Evolutionary conservation across 2,888 invertebrate genomes (phyloP), one percentile per base, ranked within the genome.

Genomic region (Stenodema calcarata): DNA sequence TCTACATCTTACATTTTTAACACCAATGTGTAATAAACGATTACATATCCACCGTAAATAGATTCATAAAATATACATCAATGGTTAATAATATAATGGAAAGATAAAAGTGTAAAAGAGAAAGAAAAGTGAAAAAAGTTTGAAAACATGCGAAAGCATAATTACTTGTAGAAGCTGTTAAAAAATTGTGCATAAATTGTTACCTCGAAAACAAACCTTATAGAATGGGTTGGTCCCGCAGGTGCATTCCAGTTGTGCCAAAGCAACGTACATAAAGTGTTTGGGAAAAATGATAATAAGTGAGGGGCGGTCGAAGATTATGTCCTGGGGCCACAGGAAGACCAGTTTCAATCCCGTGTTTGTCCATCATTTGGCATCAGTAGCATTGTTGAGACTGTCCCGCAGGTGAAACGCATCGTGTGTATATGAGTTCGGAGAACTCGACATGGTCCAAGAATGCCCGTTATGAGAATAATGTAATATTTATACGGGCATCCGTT

Each of bases 221-320:
- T 70, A 76, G 86, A 73, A 81, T 79, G 84, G 88, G 88, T 82
- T 86, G 91, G 91, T 91, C 91, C 91, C 91, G 91, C 91, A 91
- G 91, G 91, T 91, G 94, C 94, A 93, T 94, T 93, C 93, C 93
- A 93, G 93, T 93, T 93, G 93, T 93, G 93, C 93, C 93, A 93
- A 92, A 92, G 92, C 91, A 92, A 92, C 91, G 91, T 90, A 91
- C 90, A 91, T 87, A 88, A 86, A 89, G 81, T 87, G 88, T 76
- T 54, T 88, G 87, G 87, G 84, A 86, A 80, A 87, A 86, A 87
- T 76, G 81, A 87, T 85, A 86, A 87, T 78, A 82, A 88, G 87
- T 88, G 81, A 79, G 73, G 69, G 89, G 6, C 27, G 62, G 62
- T 4, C 62, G 11, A 18, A 62, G 62, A 62, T 18, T 62, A n/a